phyloP scores from a whole-genome alignment of 2,113 vertebrate genomes.

The Pterocles gutturalis region DNA sequence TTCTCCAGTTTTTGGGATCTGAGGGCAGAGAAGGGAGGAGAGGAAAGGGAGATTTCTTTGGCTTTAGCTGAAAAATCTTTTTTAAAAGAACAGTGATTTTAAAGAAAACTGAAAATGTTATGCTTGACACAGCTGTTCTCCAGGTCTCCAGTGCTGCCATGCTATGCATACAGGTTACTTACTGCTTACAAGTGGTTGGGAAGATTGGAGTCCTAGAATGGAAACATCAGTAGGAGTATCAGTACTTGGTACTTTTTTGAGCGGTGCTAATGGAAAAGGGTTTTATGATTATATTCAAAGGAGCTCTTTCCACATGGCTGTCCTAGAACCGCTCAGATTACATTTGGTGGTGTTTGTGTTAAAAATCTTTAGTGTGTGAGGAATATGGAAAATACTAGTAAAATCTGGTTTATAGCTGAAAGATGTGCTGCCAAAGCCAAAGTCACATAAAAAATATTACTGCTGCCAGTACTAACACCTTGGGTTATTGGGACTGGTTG shows the following conservation, averaged over 20 bases:
- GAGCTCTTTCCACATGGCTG: neutral
- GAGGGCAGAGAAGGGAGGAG: neutral
- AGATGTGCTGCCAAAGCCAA: neutral
- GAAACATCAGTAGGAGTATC: neutral
- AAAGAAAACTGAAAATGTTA: neutral
- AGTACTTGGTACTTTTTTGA: neutral
- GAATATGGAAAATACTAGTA: conserved; percentile 37
- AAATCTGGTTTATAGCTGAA: neutral
- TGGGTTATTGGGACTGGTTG: neutral
- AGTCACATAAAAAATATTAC: neutral
- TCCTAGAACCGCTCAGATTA: conserved; percentile 1
- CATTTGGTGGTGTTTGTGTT: neutral
- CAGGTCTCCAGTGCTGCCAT: neutral
- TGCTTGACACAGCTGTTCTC: neutral
- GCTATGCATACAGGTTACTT: neutral
- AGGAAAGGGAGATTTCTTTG: neutral
- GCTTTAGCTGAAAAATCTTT: neutral
- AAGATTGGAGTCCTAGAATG: neutral
- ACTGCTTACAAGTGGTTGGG: neutral
- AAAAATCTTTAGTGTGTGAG: neutral
- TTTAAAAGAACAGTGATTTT: neutral
- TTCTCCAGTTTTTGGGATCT: neutral
- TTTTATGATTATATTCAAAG: neutral
- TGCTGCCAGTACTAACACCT: neutral
- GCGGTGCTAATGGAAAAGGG: neutral